Evolutionary conservation across 2,888 invertebrate genomes (phyloP), one percentile per base, ranked within the genome.

Genomic region (Catocala fraxini): DNA sequence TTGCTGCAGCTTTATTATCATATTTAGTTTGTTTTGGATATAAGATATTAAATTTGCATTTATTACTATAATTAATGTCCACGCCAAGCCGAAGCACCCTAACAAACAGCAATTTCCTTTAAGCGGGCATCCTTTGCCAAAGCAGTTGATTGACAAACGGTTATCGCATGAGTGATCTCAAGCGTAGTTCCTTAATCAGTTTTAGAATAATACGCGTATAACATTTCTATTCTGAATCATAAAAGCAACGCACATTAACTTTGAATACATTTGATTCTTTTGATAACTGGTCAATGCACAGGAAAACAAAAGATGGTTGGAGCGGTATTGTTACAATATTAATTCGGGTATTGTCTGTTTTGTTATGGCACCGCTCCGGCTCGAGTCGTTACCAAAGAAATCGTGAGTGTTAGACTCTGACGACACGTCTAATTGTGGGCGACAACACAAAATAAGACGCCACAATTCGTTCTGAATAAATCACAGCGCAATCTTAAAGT

Each of bases 391-490:
- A 79, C 81, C 79, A 83, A 85, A 85, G 70, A 78, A 79, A 71
- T 83, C 84, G 82, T 83, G 84, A 81, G 76, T 77, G 70, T 73
- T 70, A 76, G 74, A 73, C 59, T 66, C 66, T 83, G 81, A 81
- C 79, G 80, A 80, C 82, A 81, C 59, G 46, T 71, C 75, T 81
- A 80, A 83, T 83, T 82, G 71, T 75, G 58, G 64, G 61, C 68
- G 70, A 74, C 77, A 45, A 72, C 68, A 56, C 59, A 64, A 71
- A 73, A 62, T 65, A 51, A 63, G 43, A 49, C 35, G 49, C 43
- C 52, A 59, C 43, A 55, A 51, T 55, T 56, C 45, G 33, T 49
- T 33, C 51, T 47, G 46, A 56, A 56, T 53, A 56, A 43, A 56
- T 51, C 48, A 55, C 52, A 64, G 62, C 69, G 66, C 59, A 75